phyloP scores from a whole-genome alignment of 1,140 invertebrate genomes.

The Marisa cornuarietis region DNA sequence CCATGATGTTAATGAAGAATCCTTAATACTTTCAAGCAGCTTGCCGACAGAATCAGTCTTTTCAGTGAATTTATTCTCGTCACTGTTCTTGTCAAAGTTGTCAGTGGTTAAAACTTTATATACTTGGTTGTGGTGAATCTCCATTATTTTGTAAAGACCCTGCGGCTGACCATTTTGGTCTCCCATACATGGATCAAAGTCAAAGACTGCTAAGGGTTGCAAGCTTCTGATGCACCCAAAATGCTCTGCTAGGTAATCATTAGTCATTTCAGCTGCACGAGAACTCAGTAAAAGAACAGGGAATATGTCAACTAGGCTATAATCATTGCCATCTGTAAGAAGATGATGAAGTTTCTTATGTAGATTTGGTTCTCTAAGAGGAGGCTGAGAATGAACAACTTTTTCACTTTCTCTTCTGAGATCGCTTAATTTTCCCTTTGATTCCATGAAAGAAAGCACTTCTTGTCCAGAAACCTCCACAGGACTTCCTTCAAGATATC shows the following conservation, averaged over 20 bases:
- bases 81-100: slow-evolving; percentile 32
- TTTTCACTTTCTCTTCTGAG: slow-evolving; percentile 14
- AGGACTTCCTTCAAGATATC: slow-evolving; percentile 12
- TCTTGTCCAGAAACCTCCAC: slow-evolving; percentile 5
- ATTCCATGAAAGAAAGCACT: slow-evolving; percentile 8
- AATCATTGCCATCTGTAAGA: slow-evolving; percentile 25
- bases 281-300: slow-evolving; percentile 29
- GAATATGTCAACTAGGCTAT: slow-evolving; percentile 24
- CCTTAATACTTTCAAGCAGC: slow-evolving; percentile 16
- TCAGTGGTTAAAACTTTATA: slow-evolving; percentile 34
- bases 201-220: slow-evolving; percentile 28
- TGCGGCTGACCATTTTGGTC: slow-evolving; percentile 5
- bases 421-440: slow-evolving; percentile 5
- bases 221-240: slow-evolving; percentile 29
- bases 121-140: slow-evolving; percentile 10
- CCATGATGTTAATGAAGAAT: slow-evolving; percentile 23
- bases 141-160: slow-evolving; percentile 26
- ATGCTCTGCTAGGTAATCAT: slow-evolving; percentile 18
- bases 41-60: slow-evolving; percentile 17
- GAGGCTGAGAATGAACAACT: background rate
- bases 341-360: slow-evolving; percentile 27
- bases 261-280: slow-evolving; percentile 19
- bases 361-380: slow-evolving; percentile 14
- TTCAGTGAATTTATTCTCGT: slow-evolving; percentile 16
- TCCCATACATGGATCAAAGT: slow-evolving; percentile 27